Base-by-base conservation (phyloP, 1,140 invertebrate species). In the Tetramorium alpestre region DNA sequence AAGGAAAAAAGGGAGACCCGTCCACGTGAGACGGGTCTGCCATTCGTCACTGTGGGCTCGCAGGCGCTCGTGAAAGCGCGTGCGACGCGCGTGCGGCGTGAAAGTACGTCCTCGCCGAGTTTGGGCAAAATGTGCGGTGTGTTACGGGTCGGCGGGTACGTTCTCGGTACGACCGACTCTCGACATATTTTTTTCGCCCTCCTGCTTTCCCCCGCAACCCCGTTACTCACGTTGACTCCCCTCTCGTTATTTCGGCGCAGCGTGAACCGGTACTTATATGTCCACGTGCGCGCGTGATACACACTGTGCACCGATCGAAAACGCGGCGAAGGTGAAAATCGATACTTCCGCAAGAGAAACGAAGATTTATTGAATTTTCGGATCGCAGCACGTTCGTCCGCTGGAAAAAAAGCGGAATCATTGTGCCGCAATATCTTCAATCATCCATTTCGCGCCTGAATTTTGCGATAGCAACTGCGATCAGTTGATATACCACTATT, bases 21-120 rank as follows among this genome's bases (percentile, higher is more conserved):
- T 54, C n/a, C 44, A 7, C 28, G 56, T 70, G 82, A 80, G 49
- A 78, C 28, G 54, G 69, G 58, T 76, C 70, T 6, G 78, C 64
- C 75, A 51, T 89, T 87, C 67, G 77, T 87, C 85, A 60, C 85
- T 28, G 58, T 11, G 33, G 22, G 16, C 5, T 47, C 16, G 49
- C n/a, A 78, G 72, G 28, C 5, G 13, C 1, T 81, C 65, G 85
- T 82, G 85, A 81, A 82, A 78, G 41, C 85, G 88, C 28, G 78
- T 51, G 67, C 85, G 75, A 77, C 78, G 76, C 87, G 62, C 73
- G 60, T 75, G 81, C 41, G 38, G 72, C 86, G 89, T 88, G 89
- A 90, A 90, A 90, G 89, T 90, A 58, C 75, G 86, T 87, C 72
- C 87, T 88, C 70, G 90, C 90, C 89, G 87, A 91, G 89, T 91